These are phyloP conservation scores for Stenodera caucasica DNA, from an alignment of 2,888 invertebrate genomes.

Conservation along the genomic window DNA sequence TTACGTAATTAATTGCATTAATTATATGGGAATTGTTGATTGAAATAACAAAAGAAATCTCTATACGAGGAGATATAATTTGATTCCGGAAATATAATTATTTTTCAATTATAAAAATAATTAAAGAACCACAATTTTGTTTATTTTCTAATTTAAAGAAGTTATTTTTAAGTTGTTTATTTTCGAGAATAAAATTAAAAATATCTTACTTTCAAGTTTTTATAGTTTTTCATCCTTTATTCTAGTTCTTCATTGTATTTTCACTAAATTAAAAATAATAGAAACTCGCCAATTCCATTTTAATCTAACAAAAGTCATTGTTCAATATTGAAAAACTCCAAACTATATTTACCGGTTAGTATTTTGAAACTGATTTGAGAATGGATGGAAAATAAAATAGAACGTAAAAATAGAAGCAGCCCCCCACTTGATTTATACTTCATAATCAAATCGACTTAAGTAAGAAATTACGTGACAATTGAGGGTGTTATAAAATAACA, in stretches of 20 bases:
- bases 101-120: not conserved
- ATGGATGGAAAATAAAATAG: not conserved
- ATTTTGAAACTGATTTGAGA: not conserved
- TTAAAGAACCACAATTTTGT: too few species aligned
- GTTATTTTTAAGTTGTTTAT: too few species aligned
- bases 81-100: not conserved
- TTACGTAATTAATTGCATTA: not conserved
- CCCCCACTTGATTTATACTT: not conserved
- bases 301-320: too few species aligned
- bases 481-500: conserved; percentile 2
- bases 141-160: too few species aligned
- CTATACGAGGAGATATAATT: too few species aligned
- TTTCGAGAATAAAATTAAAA: too few species aligned
- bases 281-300: too few species aligned
- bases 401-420: not conserved
- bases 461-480: not conserved
- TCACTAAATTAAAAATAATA: not conserved
- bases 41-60: not conserved
- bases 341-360: not conserved
- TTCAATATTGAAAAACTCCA: too few species aligned
- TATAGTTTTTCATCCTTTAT: not conserved
- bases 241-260: not conserved
- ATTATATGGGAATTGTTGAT: not conserved
- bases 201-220: not conserved
- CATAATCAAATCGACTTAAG: not conserved